phyloP scores from a whole-genome alignment of 1,140 invertebrate species.

The Magallana gigas region DNA sequence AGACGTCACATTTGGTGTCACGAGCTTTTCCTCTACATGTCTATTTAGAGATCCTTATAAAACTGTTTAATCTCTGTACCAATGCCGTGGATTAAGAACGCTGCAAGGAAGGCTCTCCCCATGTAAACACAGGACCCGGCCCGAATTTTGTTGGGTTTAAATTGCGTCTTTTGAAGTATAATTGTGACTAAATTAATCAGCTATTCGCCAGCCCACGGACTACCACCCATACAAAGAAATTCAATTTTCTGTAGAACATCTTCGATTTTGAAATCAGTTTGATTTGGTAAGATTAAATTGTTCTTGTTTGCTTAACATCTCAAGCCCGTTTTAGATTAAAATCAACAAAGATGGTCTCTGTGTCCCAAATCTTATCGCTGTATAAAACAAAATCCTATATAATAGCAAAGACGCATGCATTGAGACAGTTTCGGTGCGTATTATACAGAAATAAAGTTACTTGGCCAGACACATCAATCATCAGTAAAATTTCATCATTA shows the following conservation, averaged over 20 bases:
- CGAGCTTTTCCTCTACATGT: no score
- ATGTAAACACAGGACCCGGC: background rate
- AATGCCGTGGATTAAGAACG: background rate
- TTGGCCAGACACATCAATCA: background rate
- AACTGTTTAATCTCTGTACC: background rate
- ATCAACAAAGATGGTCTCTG: background rate
- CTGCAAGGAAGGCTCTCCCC: background rate
- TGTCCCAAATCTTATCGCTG: background rate
- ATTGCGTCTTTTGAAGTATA: constrained; percentile 17
- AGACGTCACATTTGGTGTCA: no score
- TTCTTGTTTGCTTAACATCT: background rate
- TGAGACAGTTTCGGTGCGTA: no score
- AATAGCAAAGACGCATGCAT: no score
- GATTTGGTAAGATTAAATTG: constrained; percentile 10
- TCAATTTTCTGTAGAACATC: constrained; percentile 23
- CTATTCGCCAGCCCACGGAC: background rate
- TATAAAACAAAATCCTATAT: no score
- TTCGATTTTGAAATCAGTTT: constrained; percentile 8
- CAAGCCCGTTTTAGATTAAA: background rate
- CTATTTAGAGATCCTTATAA: no score
- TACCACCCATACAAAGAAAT: background rate
- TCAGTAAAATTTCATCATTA: background rate
- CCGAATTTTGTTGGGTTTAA: background rate
- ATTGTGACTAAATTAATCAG: constrained; percentile 16
- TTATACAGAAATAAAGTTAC: background rate